Evolutionary conservation across 2,888 invertebrate species (phyloP), one percentile per base, ranked within the genome.

Genomic region (Tipula lateralis): DNA sequence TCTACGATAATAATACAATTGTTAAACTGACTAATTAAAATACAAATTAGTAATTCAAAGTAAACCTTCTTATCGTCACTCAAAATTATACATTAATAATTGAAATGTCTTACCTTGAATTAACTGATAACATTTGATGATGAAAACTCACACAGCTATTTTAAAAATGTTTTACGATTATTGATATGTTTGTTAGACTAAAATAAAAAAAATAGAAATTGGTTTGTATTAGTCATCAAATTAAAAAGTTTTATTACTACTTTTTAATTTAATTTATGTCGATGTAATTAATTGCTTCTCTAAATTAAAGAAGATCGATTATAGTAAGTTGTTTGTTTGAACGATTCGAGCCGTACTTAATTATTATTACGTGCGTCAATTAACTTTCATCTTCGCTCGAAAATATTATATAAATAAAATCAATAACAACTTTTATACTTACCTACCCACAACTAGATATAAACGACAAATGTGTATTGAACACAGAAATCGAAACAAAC

Each of bases 91-190:
- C 19, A 7, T 2, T n/a, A 44, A 3, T 9, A 66, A 66, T 66
- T 66, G 66, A 66, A 66, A 66, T 66, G 24, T 4, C 66, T 66
- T 66, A 66, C 66, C 66, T 66, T 3, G 66, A 1, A 12, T 66
- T 66, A 24, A 66, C 66, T 66, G 66, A 66, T 66, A 66, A 24
- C 66, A 66, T 66, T 66, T 66, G 66, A 66, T 66, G 66, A 66
- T 50, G 16, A 39, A 50, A 50, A 50, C 50, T 50, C 5, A 50
- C 50, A 50, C 16, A 9, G 2, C 19, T 50, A 19, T 9, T 16
- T 16, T 50, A 19, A 19, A 9, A 16, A 4, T 24, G 24, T 9
- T 66, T 24, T 2, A 24, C 66, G 66, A 66, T 66, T 24, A 4
- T 24, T 66, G 2, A 24, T 66, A 66, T 66, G 66, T 66, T 66